Base-by-base conservation (phyloP, 2,888 invertebrate species). In the Abrostola triplasia region DNA sequence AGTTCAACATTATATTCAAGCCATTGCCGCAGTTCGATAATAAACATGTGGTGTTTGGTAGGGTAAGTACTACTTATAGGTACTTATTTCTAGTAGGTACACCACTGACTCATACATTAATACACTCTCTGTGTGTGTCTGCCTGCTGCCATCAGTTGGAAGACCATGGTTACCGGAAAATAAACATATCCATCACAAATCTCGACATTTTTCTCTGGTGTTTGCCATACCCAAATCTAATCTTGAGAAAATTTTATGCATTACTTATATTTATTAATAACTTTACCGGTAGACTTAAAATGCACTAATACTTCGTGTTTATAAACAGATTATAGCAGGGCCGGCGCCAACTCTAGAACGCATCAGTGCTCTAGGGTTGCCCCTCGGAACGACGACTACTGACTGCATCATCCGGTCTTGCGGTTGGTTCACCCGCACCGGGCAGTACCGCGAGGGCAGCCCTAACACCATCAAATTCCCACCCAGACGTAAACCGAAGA, bases 1-100 rank as follows among this genome's bases (percentile, higher is more conserved):
- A 95, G 73, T 96, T 95, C 80, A 95, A 95, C 83, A 92, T 96
- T 36, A 95, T 95, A 38, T 96, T 96, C 77, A 95, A 94, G 63
- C 92, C 92, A 0, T 80, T 96, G 47, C 88, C 92, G 42, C 95
- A 95, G 60, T 91, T 96, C 53, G 90, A 96, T 73, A 91, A 91
- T 0, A 95, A 93, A 64, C 90, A 95, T 69, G 93, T 95, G 0
- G 96, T 96, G 11, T 95, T 96, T 77, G 96, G 96, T 49, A 93
- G 94, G 85, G 93, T 96, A 76, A 88, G 89, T 83, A 24, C 24
- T 56, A 13, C 24, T 9, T 4, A 49, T 35, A 10, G 10, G 10
- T 24, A 7, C 9, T 47, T 24, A 47, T 40, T 7, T 9, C 24
- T 24, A 24, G 24, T n/a, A n/a, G n/a, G n/a, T 24, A 24, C 24